phyloP scores from a whole-genome alignment of 2,797 vertebrate genomes.

The Gymnoscopelus braueri region DNA sequence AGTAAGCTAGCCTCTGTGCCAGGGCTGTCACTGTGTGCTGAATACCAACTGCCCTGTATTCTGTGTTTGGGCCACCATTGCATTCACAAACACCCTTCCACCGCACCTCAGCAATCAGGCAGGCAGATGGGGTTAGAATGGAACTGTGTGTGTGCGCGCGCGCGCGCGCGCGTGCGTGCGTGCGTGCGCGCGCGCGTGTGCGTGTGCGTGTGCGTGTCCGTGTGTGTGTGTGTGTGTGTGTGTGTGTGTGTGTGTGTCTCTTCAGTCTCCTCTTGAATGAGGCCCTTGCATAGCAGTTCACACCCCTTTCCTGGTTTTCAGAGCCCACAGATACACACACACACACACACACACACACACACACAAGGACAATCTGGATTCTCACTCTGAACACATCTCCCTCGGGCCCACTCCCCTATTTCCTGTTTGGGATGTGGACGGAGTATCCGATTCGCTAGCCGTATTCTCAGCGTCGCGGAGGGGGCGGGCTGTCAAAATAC shows the following conservation, averaged over 20 bases:
- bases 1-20: constrained; percentile 5
- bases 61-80: constrained; percentile 39
- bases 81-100: constrained; percentile 50
- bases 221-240: constrained; percentile 16
- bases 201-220: constrained; percentile 26
- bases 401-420: constrained; percentile 64
- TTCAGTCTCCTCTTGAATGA: constrained; percentile 34
- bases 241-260: background rate
- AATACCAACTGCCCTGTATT: constrained; percentile 47
- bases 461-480: constrained; percentile 21
- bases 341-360: constrained; percentile 15
- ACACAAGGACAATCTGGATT: constrained; percentile 68
- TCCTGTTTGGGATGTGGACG: constrained; percentile 75
- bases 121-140: constrained; percentile 59
- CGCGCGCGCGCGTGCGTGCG: constrained; percentile 21
- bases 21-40: constrained; percentile 39
- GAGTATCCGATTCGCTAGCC: constrained; percentile 48
- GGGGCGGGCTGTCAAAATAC: constrained; percentile 68
- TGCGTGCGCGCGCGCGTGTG: constrained; percentile 24
- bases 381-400: constrained; percentile 68
- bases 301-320: constrained; percentile 54
- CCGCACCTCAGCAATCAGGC: constrained; percentile 33
- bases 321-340: constrained; percentile 20
- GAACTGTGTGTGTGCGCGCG: constrained; percentile 32
- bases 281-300: constrained; percentile 34